Evolutionary conservation across 2,888 invertebrate species (phyloP), one percentile per base, ranked within the genome.

Genomic region (Calameuta idolon): DNA sequence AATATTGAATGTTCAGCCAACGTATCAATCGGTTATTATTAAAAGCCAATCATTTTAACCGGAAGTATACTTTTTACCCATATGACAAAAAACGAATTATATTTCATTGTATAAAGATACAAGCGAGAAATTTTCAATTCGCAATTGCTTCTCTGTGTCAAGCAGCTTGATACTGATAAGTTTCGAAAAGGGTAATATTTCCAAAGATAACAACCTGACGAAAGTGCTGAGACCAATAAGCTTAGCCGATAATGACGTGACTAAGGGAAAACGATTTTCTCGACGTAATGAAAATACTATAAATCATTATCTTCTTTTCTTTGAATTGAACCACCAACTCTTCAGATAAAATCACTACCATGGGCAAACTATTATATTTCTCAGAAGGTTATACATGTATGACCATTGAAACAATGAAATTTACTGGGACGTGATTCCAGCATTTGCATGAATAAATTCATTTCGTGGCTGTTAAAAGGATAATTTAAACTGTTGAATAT

Each of bases 241-340:
- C 71, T 31, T 34, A 31, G 15, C 71, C 33, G 71, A 12, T 12
- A 71, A 71, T 34, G 71, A 71, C 71, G 71, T 34, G 31, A 71
- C 31, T 31, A 34, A 5, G 31, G 23, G 71, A 31, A 23, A 34
- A 34, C 33, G 71, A 71, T 33, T 31, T 71, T 74, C n/a, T 11
- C 30, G 34, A 74, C 9, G 69, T 75, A 77, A 75, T 31, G 74
- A 40, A 75, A 77, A 75, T 69, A 75, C 40, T 74, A 74, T 77
- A 77, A 75, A 77, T 77, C 77, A 77, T 74, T 75, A 37, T 37
- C 15, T 69, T 33, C 12, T 40, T 34, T 73, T 69, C 23, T 23
- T 55, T 55, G 2, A 9, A 55, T 23, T 15, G 23, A 2, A 15
- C 9, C 55, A 9, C 55, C 55, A 23, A 0, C 40, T 5, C 23